Evolutionary conservation across 2,888 invertebrate genomes (phyloP).

Genomic region (Dryocosmus kuriphilus): DNA sequence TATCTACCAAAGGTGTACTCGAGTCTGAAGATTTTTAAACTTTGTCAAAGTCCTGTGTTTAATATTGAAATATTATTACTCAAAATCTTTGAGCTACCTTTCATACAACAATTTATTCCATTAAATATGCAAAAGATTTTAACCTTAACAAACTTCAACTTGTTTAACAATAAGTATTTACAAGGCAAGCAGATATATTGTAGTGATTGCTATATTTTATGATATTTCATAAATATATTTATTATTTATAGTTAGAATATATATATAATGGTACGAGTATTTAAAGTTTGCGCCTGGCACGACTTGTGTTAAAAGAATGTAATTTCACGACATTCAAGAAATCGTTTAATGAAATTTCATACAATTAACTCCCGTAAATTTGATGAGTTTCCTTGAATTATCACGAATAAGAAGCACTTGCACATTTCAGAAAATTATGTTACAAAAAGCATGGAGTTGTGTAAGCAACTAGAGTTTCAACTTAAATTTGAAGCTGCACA

Average conservation of each 20-base stretch:
- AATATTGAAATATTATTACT: not conserved
- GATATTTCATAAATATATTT: not conserved
- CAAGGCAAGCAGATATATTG: no score
- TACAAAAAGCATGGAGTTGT: not conserved
- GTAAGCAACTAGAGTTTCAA: not conserved
- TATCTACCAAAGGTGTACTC: not conserved
- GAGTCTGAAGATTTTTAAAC: not conserved
- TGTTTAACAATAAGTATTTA: no score
- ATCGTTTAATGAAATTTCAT: constrained; percentile 24
- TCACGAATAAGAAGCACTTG: not conserved
- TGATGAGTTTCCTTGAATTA: constrained; percentile 7
- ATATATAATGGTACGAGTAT: not conserved
- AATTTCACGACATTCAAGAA: constrained; percentile 20
- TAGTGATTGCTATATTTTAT: not conserved
- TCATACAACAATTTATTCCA: no score
- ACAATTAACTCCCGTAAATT: constrained; percentile 15
- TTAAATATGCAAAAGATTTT: no score
- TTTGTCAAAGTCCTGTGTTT: not conserved
- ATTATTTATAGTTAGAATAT: not conserved
- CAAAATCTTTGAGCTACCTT: not conserved
- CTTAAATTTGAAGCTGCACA: not conserved
- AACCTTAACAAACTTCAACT: no score
- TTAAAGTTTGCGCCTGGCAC: not conserved
- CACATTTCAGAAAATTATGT: constrained; percentile 1
- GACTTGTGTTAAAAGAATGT: not conserved